A percentile compares a stretch with the other conserved stretches of the same genome.
phyloP scores from a whole-genome alignment of 2,888 invertebrate genomes.

The Byasa hedistus region DNA sequence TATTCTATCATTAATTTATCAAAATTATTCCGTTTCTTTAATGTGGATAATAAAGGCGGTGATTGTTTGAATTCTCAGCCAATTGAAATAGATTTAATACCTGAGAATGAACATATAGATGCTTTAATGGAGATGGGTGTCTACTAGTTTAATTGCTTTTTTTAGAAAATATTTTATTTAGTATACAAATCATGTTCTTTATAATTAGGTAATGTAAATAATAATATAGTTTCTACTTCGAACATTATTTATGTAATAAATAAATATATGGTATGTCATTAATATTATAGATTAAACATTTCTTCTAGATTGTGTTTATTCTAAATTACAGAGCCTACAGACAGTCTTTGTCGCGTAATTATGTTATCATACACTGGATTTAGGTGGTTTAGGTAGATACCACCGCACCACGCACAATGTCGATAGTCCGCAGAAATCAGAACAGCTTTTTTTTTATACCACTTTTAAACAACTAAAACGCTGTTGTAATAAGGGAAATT shows the following conservation, averaged over 20 bases:
- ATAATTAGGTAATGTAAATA: constrained; percentile 16
- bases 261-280: background rate
- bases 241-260: background rate
- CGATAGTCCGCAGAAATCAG: too few species aligned
- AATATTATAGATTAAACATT: background rate
- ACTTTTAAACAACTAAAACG: too few species aligned
- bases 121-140: constrained; percentile 69
- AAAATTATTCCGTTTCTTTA: constrained; percentile 76
- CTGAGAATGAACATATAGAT: constrained; percentile 72
- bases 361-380: too few species aligned
- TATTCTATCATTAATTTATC: constrained; percentile 84
- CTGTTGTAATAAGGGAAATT: too few species aligned
- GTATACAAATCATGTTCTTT: constrained; percentile 12
- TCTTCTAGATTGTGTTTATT: too few species aligned
- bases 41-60: constrained; percentile 54
- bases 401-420: too few species aligned
- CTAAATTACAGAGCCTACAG: too few species aligned
- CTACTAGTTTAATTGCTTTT: constrained; percentile 43
- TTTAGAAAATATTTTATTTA: constrained; percentile 11
- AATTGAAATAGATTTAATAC: constrained; percentile 66
- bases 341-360: too few species aligned
- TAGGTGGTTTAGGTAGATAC: too few species aligned
- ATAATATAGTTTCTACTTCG: background rate
- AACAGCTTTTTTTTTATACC: too few species aligned
- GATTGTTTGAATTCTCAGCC: constrained; percentile 55